phyloP scores from a whole-genome alignment of 2,888 invertebrate genomes.

The Conistra vaccinii region DNA sequence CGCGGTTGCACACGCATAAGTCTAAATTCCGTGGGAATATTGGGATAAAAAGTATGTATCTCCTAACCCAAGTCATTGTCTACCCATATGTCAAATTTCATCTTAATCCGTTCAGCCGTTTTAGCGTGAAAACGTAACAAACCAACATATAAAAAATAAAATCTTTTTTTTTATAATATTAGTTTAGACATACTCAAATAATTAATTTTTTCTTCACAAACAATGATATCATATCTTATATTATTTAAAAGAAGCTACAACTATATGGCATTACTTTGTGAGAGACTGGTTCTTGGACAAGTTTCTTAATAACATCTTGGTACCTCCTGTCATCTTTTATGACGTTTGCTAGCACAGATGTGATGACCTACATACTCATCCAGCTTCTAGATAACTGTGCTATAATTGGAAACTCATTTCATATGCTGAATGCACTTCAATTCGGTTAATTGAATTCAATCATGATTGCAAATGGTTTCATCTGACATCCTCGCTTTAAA shows the following conservation, averaged over 20 bases:
- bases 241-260: background rate
- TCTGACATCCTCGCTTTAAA: constrained; percentile 29
- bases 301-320: background rate
- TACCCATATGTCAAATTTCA: no score
- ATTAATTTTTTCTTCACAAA: background rate
- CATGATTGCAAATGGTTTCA: constrained; percentile 45
- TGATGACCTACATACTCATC: constrained; percentile 23
- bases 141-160: no score
- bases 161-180: no score
- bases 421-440: constrained; percentile 38
- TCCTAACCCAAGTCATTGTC: no score
- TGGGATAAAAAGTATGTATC: no score
- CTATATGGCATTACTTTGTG: background rate
- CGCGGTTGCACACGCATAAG: no score
- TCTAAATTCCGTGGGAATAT: no score
- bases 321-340: background rate
- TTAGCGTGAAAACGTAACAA: no score
- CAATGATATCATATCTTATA: background rate
- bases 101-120: no score
- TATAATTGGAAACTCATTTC: constrained; percentile 27
- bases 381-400: background rate
- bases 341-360: background rate
- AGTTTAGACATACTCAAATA: no score
- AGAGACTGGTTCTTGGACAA: background rate
- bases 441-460: constrained; percentile 42